Evolutionary conservation across 2,113 vertebrate genomes (phyloP).

Genomic region (Cyanoramphus novaezelandiae): DNA sequence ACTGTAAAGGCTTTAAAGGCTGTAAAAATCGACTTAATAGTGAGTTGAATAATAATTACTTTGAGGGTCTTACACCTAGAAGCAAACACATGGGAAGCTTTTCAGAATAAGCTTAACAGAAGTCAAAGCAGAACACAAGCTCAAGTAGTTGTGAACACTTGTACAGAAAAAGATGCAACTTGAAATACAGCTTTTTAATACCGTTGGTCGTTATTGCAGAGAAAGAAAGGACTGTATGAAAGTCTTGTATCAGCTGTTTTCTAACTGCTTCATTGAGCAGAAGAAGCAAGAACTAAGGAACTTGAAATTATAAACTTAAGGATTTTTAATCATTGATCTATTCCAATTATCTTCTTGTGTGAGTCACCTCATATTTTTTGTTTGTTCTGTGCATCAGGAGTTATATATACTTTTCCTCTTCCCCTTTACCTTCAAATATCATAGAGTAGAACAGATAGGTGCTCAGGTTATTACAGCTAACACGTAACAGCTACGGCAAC

Average conservation of each 20-base stretch:
- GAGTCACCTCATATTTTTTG: background rate
- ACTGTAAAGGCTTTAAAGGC: background rate
- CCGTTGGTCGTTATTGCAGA: background rate
- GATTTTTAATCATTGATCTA: background rate
- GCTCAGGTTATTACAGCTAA: background rate
- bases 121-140: background rate
- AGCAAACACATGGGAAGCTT: background rate
- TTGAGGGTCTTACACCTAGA: background rate
- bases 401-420: background rate
- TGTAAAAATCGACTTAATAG: background rate
- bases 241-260: background rate
- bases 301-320: background rate
- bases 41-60: background rate
- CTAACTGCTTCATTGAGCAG: background rate
- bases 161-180: background rate
- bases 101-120: background rate
- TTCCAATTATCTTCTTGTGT: background rate
- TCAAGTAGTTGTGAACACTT: background rate
- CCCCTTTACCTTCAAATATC: background rate
- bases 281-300: background rate
- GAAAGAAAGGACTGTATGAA: background rate
- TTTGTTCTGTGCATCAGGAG: background rate
- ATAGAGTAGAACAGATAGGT: background rate
- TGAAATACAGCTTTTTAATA: background rate
- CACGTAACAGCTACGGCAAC: background rate